A percentile compares a stretch with the other conserved stretches of the same genome.
Conservation (phyloP, 30 jellyfish, hydroid and myxozoan species). For the Hydractinia echinata region DNA sequence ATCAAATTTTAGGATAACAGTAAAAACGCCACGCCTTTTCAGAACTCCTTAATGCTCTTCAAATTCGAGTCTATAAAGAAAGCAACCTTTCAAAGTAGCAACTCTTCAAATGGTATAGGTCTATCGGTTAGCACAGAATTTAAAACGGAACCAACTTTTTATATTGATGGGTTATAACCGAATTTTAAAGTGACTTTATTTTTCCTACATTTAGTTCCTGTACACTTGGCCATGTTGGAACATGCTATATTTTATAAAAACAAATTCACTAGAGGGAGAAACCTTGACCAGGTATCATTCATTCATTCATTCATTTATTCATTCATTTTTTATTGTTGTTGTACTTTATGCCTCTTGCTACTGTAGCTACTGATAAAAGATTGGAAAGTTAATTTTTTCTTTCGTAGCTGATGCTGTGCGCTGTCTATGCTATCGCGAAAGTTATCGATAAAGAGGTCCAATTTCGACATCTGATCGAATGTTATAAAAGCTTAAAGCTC, state of each 20-base stretch:
- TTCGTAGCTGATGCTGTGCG: conserved; percentile 4
- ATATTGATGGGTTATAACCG: not conserved
- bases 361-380: not conserved
- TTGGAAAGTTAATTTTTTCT: not conserved
- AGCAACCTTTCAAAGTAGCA: no score
- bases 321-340: no score
- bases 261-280: not conserved
- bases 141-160: not conserved
- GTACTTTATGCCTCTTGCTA: not conserved
- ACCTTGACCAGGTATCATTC: not conserved
- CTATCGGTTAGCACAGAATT: not conserved
- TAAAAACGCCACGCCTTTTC: no score
- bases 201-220: not conserved
- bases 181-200: not conserved
- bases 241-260: not conserved
- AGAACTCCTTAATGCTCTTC: no score
- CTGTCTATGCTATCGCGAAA: conserved; percentile 14
- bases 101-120: no score
- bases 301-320: no score
- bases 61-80: no score
- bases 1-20: no score
- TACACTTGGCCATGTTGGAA: conserved; percentile 16
- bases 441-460: conserved; percentile 1
- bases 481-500: not conserved
- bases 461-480: not conserved